These are phyloP conservation scores for Myripristis jacobus DNA, from an alignment of 2,797 vertebrate species.

Conservation along the genomic window DNA sequence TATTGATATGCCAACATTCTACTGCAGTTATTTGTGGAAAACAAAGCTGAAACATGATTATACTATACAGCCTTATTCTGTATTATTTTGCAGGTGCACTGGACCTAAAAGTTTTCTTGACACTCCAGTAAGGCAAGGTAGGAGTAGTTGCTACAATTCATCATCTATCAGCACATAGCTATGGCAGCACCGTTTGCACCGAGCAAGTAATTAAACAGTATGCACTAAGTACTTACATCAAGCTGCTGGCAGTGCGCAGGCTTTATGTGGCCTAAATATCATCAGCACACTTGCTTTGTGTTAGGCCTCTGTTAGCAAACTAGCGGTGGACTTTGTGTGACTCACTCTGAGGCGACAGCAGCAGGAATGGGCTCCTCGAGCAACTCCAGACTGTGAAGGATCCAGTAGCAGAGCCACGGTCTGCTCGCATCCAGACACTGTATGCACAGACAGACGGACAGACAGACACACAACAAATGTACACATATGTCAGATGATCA, in stretches of 20 bases:
- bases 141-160: not conserved
- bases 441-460: slow-evolving; percentile 25
- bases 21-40: not conserved
- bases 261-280: not conserved
- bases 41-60: not conserved
- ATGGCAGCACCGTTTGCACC: not conserved
- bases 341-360: slow-evolving; percentile 92
- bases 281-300: not conserved
- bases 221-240: not conserved
- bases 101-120: too few species aligned
- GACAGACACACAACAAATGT: slow-evolving; percentile 12
- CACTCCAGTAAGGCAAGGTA: not conserved
- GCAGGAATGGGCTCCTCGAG: slow-evolving; percentile 91
- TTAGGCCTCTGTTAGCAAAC: too few species aligned
- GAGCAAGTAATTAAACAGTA: not conserved
- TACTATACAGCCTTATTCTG: not conserved
- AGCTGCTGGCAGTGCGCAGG: not conserved
- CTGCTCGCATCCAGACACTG: slow-evolving; percentile 92
- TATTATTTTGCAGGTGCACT: too few species aligned
- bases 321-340: slow-evolving; percentile 24
- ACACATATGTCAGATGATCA: slow-evolving; percentile 33
- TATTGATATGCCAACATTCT: too few species aligned
- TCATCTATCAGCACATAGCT: not conserved
- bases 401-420: slow-evolving; percentile 85
- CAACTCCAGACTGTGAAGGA: slow-evolving; percentile 93